phyloP scores from a whole-genome alignment of 2,113 vertebrate species.

The Nycticorax nycticorax region DNA sequence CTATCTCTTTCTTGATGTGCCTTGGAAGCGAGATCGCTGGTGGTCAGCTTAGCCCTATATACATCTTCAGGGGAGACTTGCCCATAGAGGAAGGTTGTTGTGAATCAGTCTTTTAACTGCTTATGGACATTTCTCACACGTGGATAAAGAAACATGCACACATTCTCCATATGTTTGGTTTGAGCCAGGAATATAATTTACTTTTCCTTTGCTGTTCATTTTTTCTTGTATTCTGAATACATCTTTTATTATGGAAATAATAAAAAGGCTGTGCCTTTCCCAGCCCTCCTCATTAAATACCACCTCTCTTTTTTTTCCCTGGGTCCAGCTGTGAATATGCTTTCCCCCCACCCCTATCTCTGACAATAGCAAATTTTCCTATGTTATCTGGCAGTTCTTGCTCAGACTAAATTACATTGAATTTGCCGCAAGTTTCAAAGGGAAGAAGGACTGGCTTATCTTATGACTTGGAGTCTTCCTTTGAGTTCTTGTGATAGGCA shows the following conservation, averaged over 20 bases:
- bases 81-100: neutral
- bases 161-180: neutral
- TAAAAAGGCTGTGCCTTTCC: neutral
- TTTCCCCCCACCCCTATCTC: neutral
- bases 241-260: neutral
- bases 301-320: neutral
- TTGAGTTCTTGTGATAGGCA: neutral
- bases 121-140: neutral
- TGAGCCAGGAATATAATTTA: neutral
- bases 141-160: neutral
- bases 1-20: neutral
- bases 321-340: neutral
- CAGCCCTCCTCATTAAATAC: neutral
- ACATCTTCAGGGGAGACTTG: neutral
- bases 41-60: neutral
- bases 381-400: neutral
- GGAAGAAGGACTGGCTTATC: neutral
- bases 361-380: neutral
- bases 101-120: too few species aligned
- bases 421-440: neutral
- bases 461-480: neutral
- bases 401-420: neutral
- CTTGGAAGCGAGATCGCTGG: neutral
- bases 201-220: neutral
- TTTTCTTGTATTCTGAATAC: neutral